Conservation (phyloP, 35 echinoderm and acorn worm species). For the Stichopus chloronotus region DNA sequence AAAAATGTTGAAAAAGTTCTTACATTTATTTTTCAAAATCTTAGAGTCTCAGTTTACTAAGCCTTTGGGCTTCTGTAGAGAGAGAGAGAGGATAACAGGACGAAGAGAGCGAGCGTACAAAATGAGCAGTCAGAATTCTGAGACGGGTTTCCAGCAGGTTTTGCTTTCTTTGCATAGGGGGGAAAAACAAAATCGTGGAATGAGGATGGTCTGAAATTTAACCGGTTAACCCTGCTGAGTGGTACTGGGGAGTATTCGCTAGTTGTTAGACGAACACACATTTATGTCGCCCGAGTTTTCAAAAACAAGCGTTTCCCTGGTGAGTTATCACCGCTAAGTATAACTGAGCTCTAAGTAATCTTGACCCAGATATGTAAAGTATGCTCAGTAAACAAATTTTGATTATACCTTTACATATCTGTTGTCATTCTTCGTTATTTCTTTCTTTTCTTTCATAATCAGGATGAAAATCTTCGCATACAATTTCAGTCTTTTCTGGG, state of each 20-base stretch:
- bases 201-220: not conserved
- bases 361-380: conserved; percentile 3
- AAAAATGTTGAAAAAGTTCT: too few relatives aligned
- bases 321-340: not conserved
- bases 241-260: conserved; percentile 10
- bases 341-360: not conserved
- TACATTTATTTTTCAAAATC: too few relatives aligned
- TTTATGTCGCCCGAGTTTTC: not conserved
- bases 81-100: too few relatives aligned
- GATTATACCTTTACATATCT: conserved; percentile 1
- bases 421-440: not conserved
- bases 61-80: too few relatives aligned
- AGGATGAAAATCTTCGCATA: too few relatives aligned
- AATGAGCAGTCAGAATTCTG: too few relatives aligned
- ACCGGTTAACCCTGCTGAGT: not conserved
- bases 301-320: conserved; percentile 1
- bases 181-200: not conserved
- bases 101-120: too few relatives aligned
- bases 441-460: not conserved
- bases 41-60: too few relatives aligned
- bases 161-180: not conserved
- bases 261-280: conserved; percentile 8
- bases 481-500: too few relatives aligned
- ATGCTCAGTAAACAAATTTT: conserved; percentile 8
- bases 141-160: not conserved